phyloP scores from a whole-genome alignment of 2,113 vertebrate species.

The Lynx canadensis region DNA sequence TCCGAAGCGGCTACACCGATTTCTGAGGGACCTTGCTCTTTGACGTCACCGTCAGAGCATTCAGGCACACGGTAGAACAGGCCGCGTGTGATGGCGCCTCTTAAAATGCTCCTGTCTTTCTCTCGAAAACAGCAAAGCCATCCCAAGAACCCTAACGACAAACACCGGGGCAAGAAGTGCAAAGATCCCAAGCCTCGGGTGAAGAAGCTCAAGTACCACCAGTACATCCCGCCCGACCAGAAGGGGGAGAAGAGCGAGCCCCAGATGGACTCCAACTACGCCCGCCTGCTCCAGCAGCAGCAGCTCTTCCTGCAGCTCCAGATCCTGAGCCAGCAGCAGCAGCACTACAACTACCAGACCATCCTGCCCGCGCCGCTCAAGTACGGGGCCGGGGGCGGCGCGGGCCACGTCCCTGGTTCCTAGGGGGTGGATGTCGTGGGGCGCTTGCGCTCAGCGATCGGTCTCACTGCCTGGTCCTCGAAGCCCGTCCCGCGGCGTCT shows the following conservation, averaged over 20 bases:
- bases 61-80: not conserved
- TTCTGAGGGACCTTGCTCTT: not conserved
- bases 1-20: accelerated
- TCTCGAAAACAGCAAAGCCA: conserved; percentile 93
- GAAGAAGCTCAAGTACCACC: conserved; percentile 98
- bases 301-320: conserved; percentile 97
- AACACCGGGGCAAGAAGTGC: conserved; percentile 96
- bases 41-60: not conserved
- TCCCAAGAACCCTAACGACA: conserved; percentile 92
- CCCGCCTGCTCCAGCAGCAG: conserved; percentile 97
- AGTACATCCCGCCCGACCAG: conserved; percentile 98
- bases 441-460: not conserved
- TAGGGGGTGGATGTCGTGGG: not conserved
- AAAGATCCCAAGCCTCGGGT: conserved; percentile 95
- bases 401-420: too few relatives aligned
- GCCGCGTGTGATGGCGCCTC: not conserved
- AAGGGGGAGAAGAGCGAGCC: conserved; percentile 94
- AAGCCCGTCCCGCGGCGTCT: not conserved
- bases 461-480: not conserved
- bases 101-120: conserved; percentile 50
- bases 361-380: conserved; percentile 90
- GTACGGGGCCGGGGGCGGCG: conserved; percentile 86
- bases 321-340: conserved; percentile 95
- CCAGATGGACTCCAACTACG: conserved; percentile 97
- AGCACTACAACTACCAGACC: conserved; percentile 95